Conservation (phyloP, 2,113 vertebrate species). For the Rattus rattus region DNA sequence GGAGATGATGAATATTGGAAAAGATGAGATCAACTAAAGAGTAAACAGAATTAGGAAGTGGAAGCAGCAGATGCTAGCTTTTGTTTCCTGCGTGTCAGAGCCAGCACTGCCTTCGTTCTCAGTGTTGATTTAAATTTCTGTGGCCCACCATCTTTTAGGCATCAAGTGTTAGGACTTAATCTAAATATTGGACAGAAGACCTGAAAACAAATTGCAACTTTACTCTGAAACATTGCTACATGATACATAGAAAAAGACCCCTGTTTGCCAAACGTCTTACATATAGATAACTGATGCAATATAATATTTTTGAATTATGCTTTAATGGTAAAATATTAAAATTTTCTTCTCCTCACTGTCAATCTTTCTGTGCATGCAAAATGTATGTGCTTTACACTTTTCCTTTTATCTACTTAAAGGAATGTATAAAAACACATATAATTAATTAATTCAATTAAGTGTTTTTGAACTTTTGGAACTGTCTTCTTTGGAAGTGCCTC, state of each 20-base stretch:
- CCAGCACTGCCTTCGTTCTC: constrained; percentile 10
- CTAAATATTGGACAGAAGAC: neutral
- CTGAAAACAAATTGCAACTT: neutral
- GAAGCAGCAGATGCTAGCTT: constrained; percentile 68
- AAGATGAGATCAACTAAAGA: constrained; percentile 61
- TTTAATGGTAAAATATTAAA: constrained; percentile 1
- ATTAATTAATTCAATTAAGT: neutral
- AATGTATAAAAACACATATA: neutral
- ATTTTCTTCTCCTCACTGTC: neutral
- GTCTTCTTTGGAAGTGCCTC: neutral
- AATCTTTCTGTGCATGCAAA: neutral
- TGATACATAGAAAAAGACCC: neutral
- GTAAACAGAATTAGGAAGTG: constrained; percentile 59
- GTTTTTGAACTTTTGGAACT: neutral
- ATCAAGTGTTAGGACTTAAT: constrained; percentile 58
- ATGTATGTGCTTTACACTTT: neutral
- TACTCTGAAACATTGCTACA: neutral
- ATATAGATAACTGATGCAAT: neutral
- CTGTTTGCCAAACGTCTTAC: neutral
- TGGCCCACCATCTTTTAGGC: neutral
- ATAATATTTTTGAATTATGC: neutral
- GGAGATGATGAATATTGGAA: constrained; percentile 58
- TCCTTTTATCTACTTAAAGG: neutral
- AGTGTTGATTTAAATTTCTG: constrained; percentile 53
- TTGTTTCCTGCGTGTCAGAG: constrained; percentile 54